phyloP scores from a whole-genome alignment of 1,140 invertebrate genomes.

The Bombus fervidus region DNA sequence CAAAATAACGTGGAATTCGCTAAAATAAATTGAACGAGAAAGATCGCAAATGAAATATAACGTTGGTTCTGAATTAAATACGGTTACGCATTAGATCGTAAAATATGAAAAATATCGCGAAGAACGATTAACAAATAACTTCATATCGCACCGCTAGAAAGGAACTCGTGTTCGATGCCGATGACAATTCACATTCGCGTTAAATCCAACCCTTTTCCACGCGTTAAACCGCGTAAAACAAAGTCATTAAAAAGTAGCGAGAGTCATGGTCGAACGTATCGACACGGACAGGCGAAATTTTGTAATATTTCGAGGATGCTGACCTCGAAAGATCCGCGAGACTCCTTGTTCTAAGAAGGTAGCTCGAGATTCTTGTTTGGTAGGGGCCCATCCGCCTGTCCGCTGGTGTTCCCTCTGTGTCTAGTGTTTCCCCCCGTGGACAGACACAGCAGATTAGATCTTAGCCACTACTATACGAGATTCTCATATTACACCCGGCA shows the following conservation, averaged over 20 bases:
- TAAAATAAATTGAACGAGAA: background rate
- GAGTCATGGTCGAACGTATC: conserved; percentile 10
- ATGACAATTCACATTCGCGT: background rate
- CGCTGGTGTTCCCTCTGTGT: conserved; percentile 69
- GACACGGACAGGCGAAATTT: conserved; percentile 48
- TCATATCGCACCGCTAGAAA: background rate
- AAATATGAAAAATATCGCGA: too few species aligned
- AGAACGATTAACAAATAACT: background rate
- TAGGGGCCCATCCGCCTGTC: conserved; percentile 61
- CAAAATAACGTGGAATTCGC: background rate
- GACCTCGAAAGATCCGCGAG: conserved; percentile 55
- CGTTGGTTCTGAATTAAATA: too few species aligned
- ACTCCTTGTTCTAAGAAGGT: conserved; percentile 66
- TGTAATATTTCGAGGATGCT: conserved; percentile 63
- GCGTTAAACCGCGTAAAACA: background rate
- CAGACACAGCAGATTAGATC: conserved; percentile 80
- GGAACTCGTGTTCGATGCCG: background rate
- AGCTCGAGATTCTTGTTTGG: conserved; percentile 68
- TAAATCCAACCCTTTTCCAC: background rate
- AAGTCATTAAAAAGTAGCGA: background rate
- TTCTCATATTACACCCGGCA: conserved; percentile 78
- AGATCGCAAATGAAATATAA: too few species aligned
- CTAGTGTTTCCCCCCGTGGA: conserved; percentile 78
- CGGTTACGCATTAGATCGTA: too few species aligned
- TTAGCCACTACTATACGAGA: conserved; percentile 78